These are phyloP conservation scores for Morus bassanus DNA, from an alignment of 2,797 vertebrate species.

Conservation along the genomic window DNA sequence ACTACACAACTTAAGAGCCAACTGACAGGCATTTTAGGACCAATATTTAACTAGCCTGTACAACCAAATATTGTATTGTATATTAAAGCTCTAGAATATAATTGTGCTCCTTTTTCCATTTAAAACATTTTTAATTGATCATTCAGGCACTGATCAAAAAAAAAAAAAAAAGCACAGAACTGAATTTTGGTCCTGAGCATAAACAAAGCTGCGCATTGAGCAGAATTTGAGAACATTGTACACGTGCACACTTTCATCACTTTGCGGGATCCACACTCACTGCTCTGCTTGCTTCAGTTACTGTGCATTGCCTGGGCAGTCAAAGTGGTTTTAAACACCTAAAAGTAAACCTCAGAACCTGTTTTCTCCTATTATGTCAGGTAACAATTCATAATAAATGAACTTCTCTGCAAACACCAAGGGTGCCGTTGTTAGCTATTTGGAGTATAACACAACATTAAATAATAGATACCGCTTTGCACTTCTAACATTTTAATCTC, in stretches of 20 bases:
- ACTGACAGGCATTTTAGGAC: neutral
- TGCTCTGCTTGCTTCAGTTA: neutral
- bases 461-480: neutral
- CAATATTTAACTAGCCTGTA: neutral
- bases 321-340: neutral
- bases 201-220: neutral
- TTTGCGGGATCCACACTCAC: neutral
- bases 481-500: neutral
- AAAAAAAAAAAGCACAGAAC: neutral
- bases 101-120: neutral
- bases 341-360: neutral
- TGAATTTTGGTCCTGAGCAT: neutral
- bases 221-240: neutral
- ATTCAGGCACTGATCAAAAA: neutral
- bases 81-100: neutral
- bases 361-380: neutral
- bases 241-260: neutral
- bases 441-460: neutral
- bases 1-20: neutral
- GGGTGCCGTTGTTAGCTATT: neutral
- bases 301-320: neutral
- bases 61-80: neutral
- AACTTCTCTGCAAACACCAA: neutral
- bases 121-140: neutral
- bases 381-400: conserved; percentile 6